Evolutionary conservation across 2,797 vertebrate species (phyloP).

Genomic region (Microctenopoma lineatum): DNA sequence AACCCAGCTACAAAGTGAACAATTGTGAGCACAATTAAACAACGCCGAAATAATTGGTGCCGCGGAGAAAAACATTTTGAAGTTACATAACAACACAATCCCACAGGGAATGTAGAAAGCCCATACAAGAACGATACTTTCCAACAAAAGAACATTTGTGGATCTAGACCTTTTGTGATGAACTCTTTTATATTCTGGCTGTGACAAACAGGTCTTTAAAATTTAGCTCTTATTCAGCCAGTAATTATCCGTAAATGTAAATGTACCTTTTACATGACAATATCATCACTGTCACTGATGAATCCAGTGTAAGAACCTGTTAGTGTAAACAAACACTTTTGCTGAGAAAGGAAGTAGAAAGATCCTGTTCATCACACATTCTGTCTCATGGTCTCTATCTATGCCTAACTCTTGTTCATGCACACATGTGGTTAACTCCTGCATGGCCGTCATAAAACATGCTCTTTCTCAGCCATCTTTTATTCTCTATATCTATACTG

Average conservation of each 20-base stretch:
- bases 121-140: not conserved
- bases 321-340: slow-evolving; percentile 34
- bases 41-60: too few relatives aligned
- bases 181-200: slow-evolving; percentile 1
- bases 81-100: too few relatives aligned
- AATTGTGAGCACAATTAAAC: too few relatives aligned
- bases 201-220: not conserved
- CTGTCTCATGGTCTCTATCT: slow-evolving; percentile 47
- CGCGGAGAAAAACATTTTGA: too few relatives aligned
- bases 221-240: not conserved
- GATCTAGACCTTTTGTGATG: not conserved
- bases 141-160: not conserved
- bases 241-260: slow-evolving; percentile 11
- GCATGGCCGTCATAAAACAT: slow-evolving; percentile 71
- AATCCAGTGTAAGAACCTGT: slow-evolving; percentile 27
- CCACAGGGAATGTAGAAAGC: not conserved
- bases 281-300: slow-evolving; percentile 23
- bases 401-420: slow-evolving; percentile 12
- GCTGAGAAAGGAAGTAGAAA: slow-evolving; percentile 28
- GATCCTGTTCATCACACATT: slow-evolving; percentile 58
- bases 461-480: slow-evolving; percentile 67
- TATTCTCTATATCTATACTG: slow-evolving; percentile 58
- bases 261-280: slow-evolving; percentile 11
- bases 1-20: too few relatives aligned
- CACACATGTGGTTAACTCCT: slow-evolving; percentile 20